Conservation (phyloP, 2,113 vertebrate species). For the Ibidorhyncha struthersii region DNA sequence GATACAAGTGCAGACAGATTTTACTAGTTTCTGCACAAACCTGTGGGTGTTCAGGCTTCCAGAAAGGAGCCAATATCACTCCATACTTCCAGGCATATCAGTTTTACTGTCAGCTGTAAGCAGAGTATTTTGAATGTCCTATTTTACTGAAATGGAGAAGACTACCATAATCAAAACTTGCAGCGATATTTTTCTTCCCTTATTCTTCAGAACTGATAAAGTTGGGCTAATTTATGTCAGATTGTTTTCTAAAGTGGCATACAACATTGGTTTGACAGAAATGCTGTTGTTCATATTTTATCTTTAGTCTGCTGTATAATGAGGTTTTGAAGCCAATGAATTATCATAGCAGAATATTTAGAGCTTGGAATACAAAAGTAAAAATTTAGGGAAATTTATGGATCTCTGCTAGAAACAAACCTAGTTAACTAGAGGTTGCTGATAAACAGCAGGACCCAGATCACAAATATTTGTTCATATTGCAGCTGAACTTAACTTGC, state of each 20-base stretch:
- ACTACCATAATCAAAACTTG: conserved; percentile 20
- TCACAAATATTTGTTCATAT: conserved; percentile 3
- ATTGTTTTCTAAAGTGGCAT: conserved; percentile 45
- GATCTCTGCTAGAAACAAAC: not conserved
- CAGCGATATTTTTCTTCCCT: not conserved
- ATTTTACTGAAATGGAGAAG: conserved; percentile 26
- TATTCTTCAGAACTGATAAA: conserved; percentile 39
- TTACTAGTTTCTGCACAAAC: not conserved
- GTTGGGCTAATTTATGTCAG: conserved; percentile 58
- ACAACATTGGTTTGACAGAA: conserved; percentile 60
- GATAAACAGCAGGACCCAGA: not conserved
- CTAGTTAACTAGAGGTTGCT: not conserved
- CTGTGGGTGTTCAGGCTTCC: not conserved
- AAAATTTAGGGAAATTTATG: conserved; percentile 14
- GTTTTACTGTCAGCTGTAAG: not conserved
- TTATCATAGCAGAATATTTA: conserved; percentile 41
- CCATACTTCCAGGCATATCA: not conserved
- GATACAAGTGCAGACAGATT: not conserved
- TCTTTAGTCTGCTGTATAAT: conserved; percentile 55
- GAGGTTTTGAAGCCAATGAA: conserved; percentile 49
- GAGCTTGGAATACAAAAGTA: conserved; percentile 41
- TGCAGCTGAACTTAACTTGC: not conserved
- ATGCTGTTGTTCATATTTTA: conserved; percentile 55
- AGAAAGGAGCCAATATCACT: not conserved
- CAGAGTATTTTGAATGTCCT: not conserved